Evolutionary conservation across 1,140 invertebrate species (phyloP).

Genomic region (Octopus bimaculoides): DNA sequence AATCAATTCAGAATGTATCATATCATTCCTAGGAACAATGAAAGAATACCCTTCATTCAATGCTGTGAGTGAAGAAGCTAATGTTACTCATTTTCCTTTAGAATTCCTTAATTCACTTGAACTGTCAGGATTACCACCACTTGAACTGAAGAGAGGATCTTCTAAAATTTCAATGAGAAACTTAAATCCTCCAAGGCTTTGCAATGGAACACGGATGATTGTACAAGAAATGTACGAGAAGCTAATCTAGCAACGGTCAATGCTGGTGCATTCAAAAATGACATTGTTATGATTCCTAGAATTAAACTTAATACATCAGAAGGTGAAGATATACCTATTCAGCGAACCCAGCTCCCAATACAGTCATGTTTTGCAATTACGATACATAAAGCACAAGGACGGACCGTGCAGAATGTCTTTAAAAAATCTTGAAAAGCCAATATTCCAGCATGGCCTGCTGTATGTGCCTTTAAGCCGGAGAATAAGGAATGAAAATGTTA

Average conservation of each 20-base stretch:
- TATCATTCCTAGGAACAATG: not conserved
- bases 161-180: not conserved
- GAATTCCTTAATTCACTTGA: conserved; percentile 10
- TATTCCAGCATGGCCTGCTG: conserved; percentile 9
- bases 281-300: conserved; percentile 10
- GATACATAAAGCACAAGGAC: conserved; percentile 7
- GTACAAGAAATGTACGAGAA: not conserved
- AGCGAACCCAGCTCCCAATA: not conserved
- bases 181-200: not conserved
- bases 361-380: not conserved
- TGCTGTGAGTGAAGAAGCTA: not conserved
- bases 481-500: not conserved
- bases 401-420: not conserved
- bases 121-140: not conserved
- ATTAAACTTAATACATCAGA: not conserved
- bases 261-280: not conserved
- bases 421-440: not conserved
- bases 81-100: not conserved
- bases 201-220: conserved; percentile 4
- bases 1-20: conserved; percentile 7
- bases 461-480: not conserved
- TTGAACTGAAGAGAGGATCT: conserved; percentile 3
- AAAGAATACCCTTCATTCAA: conserved; percentile 4
- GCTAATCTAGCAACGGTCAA: not conserved
- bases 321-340: not conserved